A percentile compares a stretch with the other conserved stretches of the same genome.
Evolutionary conservation across 2,113 vertebrate species (phyloP).

Genomic region (Peromyscus californicus): DNA sequence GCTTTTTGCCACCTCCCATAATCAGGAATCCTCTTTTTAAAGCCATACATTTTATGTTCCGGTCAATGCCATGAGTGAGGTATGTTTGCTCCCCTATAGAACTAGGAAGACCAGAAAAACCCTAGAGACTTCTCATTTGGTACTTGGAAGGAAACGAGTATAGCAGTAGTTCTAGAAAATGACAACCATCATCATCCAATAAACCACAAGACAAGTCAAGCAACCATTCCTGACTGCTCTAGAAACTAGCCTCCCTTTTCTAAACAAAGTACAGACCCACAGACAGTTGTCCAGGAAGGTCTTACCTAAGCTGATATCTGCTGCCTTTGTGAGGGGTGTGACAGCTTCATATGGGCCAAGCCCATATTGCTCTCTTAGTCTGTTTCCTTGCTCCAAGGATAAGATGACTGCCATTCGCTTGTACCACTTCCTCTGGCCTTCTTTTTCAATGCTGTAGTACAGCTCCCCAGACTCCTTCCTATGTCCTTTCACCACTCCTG

Average conservation of each 20-base stretch:
- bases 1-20: background rate
- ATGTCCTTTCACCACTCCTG: conserved; percentile 95
- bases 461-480: conserved; percentile 93
- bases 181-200: background rate
- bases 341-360: conserved; percentile 95
- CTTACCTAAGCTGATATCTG: conserved; percentile 98
- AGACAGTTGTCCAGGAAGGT: background rate
- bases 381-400: conserved; percentile 96
- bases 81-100: background rate
- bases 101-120: background rate
- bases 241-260: background rate
- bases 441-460: conserved; percentile 95
- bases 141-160: background rate
- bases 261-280: background rate
- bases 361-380: conserved; percentile 95
- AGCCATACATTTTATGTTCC: background rate
- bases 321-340: conserved; percentile 93
- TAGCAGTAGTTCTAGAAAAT: conserved; percentile 3
- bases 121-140: background rate
- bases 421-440: conserved; percentile 95
- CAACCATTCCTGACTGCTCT: background rate
- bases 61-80: background rate
- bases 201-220: background rate
- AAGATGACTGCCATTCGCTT: conserved; percentile 94
- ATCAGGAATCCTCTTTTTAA: conserved; percentile 24